Evolutionary conservation across 2,113 vertebrate genomes (phyloP), one percentile per base, ranked within the genome.

Genomic region (Canis aureus): DNA sequence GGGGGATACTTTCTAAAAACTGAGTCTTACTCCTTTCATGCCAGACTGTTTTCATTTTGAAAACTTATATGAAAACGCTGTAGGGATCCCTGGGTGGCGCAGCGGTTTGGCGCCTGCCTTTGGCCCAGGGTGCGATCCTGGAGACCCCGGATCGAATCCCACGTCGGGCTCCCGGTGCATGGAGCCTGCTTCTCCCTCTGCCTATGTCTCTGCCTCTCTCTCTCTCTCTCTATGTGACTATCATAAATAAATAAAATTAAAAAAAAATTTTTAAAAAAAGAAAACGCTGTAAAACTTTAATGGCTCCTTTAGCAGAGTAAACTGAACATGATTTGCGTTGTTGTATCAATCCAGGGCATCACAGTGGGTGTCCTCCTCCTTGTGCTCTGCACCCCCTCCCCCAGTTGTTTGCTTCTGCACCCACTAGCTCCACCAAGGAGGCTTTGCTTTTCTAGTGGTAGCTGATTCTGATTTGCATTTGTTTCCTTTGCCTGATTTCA

Each of bases 391-490:
- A 43, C 43, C 43, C 43, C 35, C 27, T 32, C 17, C 6, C 0
- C 0, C 2, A 0, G 20, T 9, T 11, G 3, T 9, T 22, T 1
- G 74, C 59, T 29, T 19, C 86, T 53, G 3, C 3, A 3, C 10
- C 16, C n/a, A 78, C 1, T 0, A 11, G n/a, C 9, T 67, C 73
- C 32, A 2, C 20, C 5, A 2, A 60, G 29, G 8, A 5, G 1
- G 19, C 20, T 66, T 7, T 38, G 9, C 38, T 92, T 51, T 91
- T 55, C 57, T 12, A 38, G 80, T 2, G 80, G 27, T 6, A 11
- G 35, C 53, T 51, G 55, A 67, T 29, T 43, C 43, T 57, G 43
- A n/a, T 27, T 10, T 8, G 4, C 23, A n/a, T 80, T 32, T 55
- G 59, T 57, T 51, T 49, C 59, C 76, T 78, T 35, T 51, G 49